Base-by-base conservation (phyloP, 2,113 vertebrate species). In the Nibea albiflora region DNA sequence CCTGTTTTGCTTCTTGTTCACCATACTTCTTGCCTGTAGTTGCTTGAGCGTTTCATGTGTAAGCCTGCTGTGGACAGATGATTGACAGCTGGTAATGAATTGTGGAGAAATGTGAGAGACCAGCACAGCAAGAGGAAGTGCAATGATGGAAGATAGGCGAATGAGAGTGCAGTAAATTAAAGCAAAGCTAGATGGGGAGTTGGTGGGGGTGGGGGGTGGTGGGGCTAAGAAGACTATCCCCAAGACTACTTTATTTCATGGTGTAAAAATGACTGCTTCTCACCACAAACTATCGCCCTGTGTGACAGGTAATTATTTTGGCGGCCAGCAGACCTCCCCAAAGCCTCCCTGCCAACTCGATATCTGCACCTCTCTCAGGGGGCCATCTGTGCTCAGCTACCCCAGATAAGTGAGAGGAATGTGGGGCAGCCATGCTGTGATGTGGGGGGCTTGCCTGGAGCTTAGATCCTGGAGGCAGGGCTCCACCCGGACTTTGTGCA, bases 261-360 rank as follows among this genome's bases (percentile, higher is more conserved):
- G 87, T 85, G 81, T 74, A 86, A 86, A 90, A 92, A 76, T 70
- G 49, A 78, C 76, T 50, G 26, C 76, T 79, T 84, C 78, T 80
- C 85, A 81, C 80, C 84, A 49, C 82, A 91, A 82, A 85, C 85
- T 76, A 66, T 81, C 39, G 54, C 84, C 77, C 70, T 1, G 69
- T 89, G 88, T 94, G 91, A 94, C 89, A 91, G 92, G 89, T 95
- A 91, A 94, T 94, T 94, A 92, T 94, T 94, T 92, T 88, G 86
- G 81, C 53, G 80, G 56, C 73, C 78, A 61, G 76, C 52, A 68
- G 76, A 80, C 69, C 71, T 89, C 81, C 79, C 78, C 69, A 71
- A 71, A 82, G 85, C 76, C 49, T 84, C 47, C 71, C 70, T 85
- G 70, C 86, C 78, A 82, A 53, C 62, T 49, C 1, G 35, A 68